Base-by-base conservation (phyloP, 2,797 vertebrate genomes). In the Arnoldichthys spilopterus region DNA sequence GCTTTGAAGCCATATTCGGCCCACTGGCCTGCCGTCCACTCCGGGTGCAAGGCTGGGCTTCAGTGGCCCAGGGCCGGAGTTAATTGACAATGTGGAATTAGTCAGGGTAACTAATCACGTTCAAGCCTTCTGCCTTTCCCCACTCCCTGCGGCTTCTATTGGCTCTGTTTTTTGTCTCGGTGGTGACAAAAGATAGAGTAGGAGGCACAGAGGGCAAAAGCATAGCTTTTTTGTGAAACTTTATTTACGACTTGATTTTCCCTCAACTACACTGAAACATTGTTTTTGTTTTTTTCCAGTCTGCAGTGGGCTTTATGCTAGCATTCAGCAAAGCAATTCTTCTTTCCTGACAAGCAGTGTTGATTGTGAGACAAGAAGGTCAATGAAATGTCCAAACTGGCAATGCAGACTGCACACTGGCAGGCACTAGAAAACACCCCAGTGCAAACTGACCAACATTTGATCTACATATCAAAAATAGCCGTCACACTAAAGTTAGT, bases 71-170 rank as follows among this genome's bases (percentile, higher is more conserved):
- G 43, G 40, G 72, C 75, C 61, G 45, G 26, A 34, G 30, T 69
- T 76, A 79, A 87, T 80, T 83, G 84, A 83, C 77, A 78, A 80
- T 75, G 68, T 78, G 76, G 81, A 86, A 84, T 81, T 80, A 80
- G 79, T 80, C 51, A 83, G 73, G 79, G 76, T 68, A 75, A 83
- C 69, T 80, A 85, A 87, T 87, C 83, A 80, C 62, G 51, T 73
- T 82, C 53, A 68, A 75, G 4, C 62, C 68, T 69, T 58, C 40
- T 66, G 71, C 54, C 59, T 74, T 51, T 83, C 63, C 72, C 18
- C 20, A 26, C 34, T 80, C 76, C 72, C 32, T 69, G 68, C 72
- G 54, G 72, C 63, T 71, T 54, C 72, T 82, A 77, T 82, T 76
- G 37, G 73, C 61, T 72, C 58, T n/a, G 58, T 4, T 45, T 80